Conservation (phyloP, 2,797 vertebrate species). For the Anisognathus igniventris region DNA sequence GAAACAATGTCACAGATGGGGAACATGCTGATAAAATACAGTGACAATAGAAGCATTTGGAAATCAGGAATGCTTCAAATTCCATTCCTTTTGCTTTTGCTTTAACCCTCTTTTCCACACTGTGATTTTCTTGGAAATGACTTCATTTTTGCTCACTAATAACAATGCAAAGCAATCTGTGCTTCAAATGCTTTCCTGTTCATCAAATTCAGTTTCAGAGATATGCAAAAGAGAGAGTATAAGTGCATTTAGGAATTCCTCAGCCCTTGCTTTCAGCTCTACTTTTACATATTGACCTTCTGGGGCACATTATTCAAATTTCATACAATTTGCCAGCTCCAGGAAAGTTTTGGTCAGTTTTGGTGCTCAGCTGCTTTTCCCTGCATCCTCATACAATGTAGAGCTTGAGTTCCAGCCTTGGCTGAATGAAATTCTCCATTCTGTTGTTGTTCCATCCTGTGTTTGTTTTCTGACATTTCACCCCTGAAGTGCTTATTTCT, state of each 20-base stretch:
- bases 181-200: neutral
- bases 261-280: neutral
- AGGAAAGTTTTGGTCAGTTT: neutral
- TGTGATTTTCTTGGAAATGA: neutral
- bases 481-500: neutral
- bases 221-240: neutral
- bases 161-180: neutral
- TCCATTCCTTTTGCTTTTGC: neutral
- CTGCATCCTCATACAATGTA: neutral
- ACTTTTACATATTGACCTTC: neutral
- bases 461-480: neutral
- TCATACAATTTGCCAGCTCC: neutral
- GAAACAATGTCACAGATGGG: rapidly evolving
- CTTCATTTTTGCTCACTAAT: neutral
- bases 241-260: neutral
- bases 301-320: neutral
- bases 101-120: neutral
- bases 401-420: neutral
- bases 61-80: neutral
- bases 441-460: neutral
- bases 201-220: neutral
- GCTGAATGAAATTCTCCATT: neutral
- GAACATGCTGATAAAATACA: neutral
- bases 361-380: neutral
- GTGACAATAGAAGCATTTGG: neutral